Evolutionary conservation across 2,888 invertebrate genomes (phyloP), one percentile per base, ranked within the genome.

Genomic region (Hedychridium roseum): DNA sequence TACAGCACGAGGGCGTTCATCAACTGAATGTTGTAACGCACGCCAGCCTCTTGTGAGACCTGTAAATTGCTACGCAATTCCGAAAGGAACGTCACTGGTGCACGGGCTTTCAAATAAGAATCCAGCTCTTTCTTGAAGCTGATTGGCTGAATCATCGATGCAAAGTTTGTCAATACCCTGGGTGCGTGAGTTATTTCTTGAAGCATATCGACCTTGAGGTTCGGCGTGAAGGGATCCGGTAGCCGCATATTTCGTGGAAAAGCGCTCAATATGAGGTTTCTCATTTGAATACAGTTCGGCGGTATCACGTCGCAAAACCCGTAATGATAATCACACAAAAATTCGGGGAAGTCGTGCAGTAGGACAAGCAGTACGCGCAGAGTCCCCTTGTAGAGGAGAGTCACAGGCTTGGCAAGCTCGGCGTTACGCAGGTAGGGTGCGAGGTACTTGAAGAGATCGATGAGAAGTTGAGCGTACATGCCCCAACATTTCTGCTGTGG

Each of bases 261-360:
- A 1, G 99, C 99, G 2, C 97, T 97, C 54, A 99, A 82, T 43
- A 99, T 97, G 45, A 99, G 84, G 78, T 99, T 99, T 39, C 99
- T 86, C 94, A 99, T 95, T 80, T 94, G 98, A 63, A 99, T 97
- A 80, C 99, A 99, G 79, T 99, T 99, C 2, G 98, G 95, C 35
- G 99, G 98, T 68, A 99, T 98, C 52, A 95, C 97, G 80, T 99
- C 99, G 79, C 99, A 98, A 82, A 99, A 97, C 32, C 94, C 94
- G 79, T 98, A 98, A 79, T 99, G 97, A 80, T 97, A 98, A 78
- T 99, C 99, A 80, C 98, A 98, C 39, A 99, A 84, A 79, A 99
- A 97, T 81, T 99, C 99, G 0, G 99, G 99, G 79, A 99, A 99
- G 79, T 99, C 99, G 76, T 99, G 99, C 7, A 99, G 84, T 20